Percentiles rank a stretch among this genome's conserved stretches.
These are phyloP conservation scores for Catostylus mosaicus DNA, from an alignment of 30 jellyfish, hydroid and myxozoan species.

Conservation along the genomic window DNA sequence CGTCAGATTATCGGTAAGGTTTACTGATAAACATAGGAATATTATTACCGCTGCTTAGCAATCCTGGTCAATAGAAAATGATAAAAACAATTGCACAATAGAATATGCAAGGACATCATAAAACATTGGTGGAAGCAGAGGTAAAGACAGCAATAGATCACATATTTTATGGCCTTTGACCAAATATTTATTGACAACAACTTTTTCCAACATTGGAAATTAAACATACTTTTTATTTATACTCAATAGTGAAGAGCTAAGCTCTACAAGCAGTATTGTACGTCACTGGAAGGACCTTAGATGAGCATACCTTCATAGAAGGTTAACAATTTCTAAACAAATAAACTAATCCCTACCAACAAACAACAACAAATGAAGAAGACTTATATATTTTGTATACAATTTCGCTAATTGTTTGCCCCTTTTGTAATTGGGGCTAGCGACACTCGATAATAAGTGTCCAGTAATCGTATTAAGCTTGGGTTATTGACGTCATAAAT, in stretches of 20 bases:
- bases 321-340: neutral
- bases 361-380: neutral
- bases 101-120: neutral
- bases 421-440: neutral
- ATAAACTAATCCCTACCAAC: neutral
- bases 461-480: neutral
- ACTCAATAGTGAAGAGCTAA: neutral
- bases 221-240: no score
- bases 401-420: neutral
- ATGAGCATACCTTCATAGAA: slow-evolving; percentile 1
- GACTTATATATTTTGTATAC: neutral
- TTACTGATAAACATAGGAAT: neutral
- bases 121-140: neutral
- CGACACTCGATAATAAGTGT: neutral
- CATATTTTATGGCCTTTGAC: slow-evolving; percentile 1
- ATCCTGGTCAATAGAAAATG: neutral
- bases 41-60: neutral
- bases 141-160: neutral
- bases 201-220: neutral
- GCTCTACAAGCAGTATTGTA: slow-evolving; percentile 1
- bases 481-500: neutral
- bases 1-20: no score
- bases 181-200: neutral
- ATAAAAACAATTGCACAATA: neutral
- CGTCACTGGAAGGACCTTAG: neutral